Evolutionary conservation across 2,797 vertebrate species (phyloP).

Genomic region (Sitta carolinensis): DNA sequence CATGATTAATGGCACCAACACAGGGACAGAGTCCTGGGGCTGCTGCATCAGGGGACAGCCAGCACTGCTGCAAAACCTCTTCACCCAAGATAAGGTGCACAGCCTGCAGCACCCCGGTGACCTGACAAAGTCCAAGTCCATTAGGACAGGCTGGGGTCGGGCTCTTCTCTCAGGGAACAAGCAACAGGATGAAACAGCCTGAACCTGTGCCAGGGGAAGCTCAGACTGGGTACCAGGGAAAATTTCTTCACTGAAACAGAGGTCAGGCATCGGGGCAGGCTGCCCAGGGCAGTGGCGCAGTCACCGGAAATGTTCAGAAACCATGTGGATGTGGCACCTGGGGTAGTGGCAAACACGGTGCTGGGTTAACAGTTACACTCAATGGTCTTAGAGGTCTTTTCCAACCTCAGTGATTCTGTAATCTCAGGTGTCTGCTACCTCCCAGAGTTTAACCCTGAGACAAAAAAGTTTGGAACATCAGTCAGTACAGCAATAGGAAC

Average conservation of each 20-base stretch:
- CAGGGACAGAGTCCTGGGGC: not conserved
- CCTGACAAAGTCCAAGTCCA: not conserved
- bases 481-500: accelerated
- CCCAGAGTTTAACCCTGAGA: not conserved
- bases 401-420: not conserved
- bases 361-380: not conserved
- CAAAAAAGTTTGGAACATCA: not conserved
- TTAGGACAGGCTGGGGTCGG: accelerated
- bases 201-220: not conserved
- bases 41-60: not conserved
- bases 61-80: not conserved
- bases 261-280: not conserved
- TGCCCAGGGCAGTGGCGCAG: not conserved
- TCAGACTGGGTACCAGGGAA: not conserved
- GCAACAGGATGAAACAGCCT: not conserved
- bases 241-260: not conserved
- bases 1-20: not conserved
- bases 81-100: not conserved
- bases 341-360: accelerated
- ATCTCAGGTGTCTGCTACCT: not conserved
- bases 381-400: accelerated
- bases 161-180: not conserved
- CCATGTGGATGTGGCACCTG: accelerated
- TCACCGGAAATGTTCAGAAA: not conserved
- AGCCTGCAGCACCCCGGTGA: not conserved